Base-by-base conservation (phyloP, 2,113 vertebrate genomes). In the Castor canadensis region DNA sequence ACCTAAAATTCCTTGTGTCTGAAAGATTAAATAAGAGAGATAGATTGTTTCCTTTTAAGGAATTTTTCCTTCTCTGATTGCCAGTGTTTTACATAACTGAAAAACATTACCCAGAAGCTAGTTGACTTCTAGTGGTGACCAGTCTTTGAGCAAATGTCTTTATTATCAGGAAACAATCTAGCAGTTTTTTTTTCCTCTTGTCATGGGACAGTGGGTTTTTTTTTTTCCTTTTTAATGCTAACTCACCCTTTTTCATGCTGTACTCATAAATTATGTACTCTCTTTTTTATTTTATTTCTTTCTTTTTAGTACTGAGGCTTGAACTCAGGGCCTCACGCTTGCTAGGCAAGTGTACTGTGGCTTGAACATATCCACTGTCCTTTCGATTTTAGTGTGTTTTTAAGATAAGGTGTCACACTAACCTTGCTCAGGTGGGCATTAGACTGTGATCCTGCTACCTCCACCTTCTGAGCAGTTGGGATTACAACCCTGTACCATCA, bases 61-160 rank as follows among this genome's bases (percentile, higher is more conserved):
- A 58, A 62, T 87, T 95, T 54, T 54, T 66, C 58, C 45, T 24
- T 13, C 26, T 94, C 40, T 54, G 22, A 69, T 43, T 73, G 77
- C 49, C 38, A 87, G 8, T 75, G 32, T 72, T 96, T 94, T 81
- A 26, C 89, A 20, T 87, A 87, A 90, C 38, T 86, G 49, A 81
- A 87, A 96, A 89, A 52, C 75, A 58, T n/a, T 76, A 35, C 56
- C n/a, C 69, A 56, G 47, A 87, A 76, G 60, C 72, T 75, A 13
- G 19, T 62, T 58, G 54, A 45, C 22, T 84, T 60, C 32, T 67
- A 32, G 22, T 73, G 22, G 15, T 93, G 35, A 83, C 58, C 22
- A 56, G 28, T 9, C 40, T 4, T 54, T 62, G 40, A 60, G 3
- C 77, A 91, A 2, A 76, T 43, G 10, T 72, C 64, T 62, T 58